Evolutionary conservation across 2,888 invertebrate genomes (phyloP).

Genomic region (Notodonta dromedarius): DNA sequence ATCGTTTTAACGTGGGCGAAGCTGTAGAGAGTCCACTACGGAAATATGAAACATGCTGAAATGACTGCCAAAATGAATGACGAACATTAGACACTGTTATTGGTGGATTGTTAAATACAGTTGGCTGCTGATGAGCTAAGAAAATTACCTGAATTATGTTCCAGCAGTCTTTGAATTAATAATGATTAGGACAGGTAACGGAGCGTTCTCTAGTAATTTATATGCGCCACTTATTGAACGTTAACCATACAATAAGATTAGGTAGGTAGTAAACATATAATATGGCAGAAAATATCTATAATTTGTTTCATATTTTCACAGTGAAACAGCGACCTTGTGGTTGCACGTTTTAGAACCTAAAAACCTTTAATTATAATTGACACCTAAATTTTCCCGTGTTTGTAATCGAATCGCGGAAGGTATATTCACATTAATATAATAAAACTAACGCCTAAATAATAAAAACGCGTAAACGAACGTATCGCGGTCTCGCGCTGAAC

Average conservation of each 20-base stretch:
- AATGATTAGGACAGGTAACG: too few relatives aligned
- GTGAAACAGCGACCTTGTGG: constrained; percentile 9
- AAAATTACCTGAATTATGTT: too few relatives aligned
- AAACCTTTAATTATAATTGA: constrained; percentile 34
- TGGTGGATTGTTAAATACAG: too few relatives aligned
- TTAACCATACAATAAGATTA: too few relatives aligned
- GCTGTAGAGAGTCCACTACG: not conserved
- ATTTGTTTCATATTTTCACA: constrained; percentile 1
- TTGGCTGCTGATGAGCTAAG: too few relatives aligned
- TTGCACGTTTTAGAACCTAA: constrained; percentile 27
- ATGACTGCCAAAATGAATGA: too few relatives aligned
- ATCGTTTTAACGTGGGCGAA: too few relatives aligned
- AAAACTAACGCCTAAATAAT: constrained; percentile 47
- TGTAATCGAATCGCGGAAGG: constrained; percentile 42
- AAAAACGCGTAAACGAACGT: constrained; percentile 39
- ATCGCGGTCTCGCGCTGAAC: constrained; percentile 24
- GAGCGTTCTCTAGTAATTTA: too few relatives aligned
- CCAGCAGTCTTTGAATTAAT: too few relatives aligned
- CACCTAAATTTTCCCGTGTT: constrained; percentile 26
- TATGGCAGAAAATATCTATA: not conserved
- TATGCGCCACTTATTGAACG: too few relatives aligned
- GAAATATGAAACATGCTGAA: not conserved
- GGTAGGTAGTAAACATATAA: not conserved
- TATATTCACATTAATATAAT: constrained; percentile 34
- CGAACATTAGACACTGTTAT: too few relatives aligned